A percentile compares a stretch with the other conserved stretches of the same genome.
phyloP scores from a whole-genome alignment of 1,140 invertebrate species.

The Zaprionus capensis region DNA sequence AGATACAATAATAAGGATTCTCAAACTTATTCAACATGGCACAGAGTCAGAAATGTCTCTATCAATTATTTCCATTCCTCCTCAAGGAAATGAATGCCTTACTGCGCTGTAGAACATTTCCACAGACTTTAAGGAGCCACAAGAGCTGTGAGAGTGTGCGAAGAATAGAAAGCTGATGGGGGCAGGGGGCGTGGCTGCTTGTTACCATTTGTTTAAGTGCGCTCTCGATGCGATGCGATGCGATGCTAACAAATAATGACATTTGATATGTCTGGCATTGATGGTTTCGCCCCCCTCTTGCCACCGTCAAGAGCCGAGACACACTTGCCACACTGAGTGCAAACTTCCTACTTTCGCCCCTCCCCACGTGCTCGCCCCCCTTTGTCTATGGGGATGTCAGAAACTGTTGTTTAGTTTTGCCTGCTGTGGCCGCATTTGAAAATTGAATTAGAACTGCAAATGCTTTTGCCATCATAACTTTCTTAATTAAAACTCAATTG shows the following conservation, averaged over 20 bases:
- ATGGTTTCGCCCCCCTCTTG: conserved; percentile 30
- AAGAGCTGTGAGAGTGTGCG: background rate
- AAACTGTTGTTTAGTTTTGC: conserved; percentile 22
- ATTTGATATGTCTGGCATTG: conserved; percentile 72
- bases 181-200: background rate
- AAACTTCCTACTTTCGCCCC: conserved; percentile 5
- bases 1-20: too few species aligned
- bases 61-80: background rate
- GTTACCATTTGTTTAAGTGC: conserved; percentile 42
- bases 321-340: background rate
- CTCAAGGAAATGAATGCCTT: background rate
- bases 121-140: conserved; percentile 59
- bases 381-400: background rate
- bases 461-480: conserved; percentile 60
- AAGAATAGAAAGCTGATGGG: background rate
- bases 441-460: conserved; percentile 65
- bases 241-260: conserved; percentile 65
- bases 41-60: too few species aligned
- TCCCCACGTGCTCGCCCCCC: background rate
- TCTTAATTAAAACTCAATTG: conserved; percentile 79
- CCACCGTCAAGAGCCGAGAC: background rate
- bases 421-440: conserved; percentile 34
- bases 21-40: too few species aligned
- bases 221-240: conserved; percentile 25
- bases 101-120: background rate